phyloP scores from a whole-genome alignment of 1,140 invertebrate genomes.

The Cotesia chilonis region DNA sequence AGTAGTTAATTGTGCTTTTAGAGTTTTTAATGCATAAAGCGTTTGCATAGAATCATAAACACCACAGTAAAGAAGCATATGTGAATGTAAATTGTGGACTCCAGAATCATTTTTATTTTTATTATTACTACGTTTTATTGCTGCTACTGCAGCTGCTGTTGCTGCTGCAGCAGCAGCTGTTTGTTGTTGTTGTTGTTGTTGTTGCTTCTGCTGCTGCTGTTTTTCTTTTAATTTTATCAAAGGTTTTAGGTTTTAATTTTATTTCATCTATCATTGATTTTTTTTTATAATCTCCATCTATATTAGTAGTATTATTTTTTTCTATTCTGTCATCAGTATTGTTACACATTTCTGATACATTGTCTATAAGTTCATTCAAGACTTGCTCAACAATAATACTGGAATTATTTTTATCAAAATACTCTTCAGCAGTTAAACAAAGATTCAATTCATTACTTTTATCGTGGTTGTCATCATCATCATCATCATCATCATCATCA shows the following conservation, averaged over 20 bases:
- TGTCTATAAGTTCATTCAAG: slow-evolving; percentile 68
- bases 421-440: slow-evolving; percentile 71
- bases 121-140: slow-evolving; percentile 47
- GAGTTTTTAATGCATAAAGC: slow-evolving; percentile 79
- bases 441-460: slow-evolving; percentile 64
- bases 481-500: too few species aligned
- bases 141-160: slow-evolving; percentile 40
- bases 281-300: too few species aligned
- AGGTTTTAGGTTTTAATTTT: too few species aligned
- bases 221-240: too few species aligned
- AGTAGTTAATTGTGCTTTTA: slow-evolving; percentile 77
- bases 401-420: slow-evolving; percentile 65
- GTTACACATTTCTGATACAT: slow-evolving; percentile 60
- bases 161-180: neutral
- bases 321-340: slow-evolving; percentile 40
- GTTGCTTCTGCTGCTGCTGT: too few species aligned
- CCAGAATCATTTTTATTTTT: slow-evolving; percentile 52
- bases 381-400: slow-evolving; percentile 67
- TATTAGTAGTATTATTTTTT: too few species aligned
- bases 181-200: too few species aligned
- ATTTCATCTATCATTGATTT: too few species aligned
- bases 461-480: too few species aligned
- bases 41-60: slow-evolving; percentile 82
- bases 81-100: slow-evolving; percentile 82
- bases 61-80: slow-evolving; percentile 83